Base-by-base conservation (phyloP, 2,888 invertebrate species). In the Brachypalpus laphriformis region DNA sequence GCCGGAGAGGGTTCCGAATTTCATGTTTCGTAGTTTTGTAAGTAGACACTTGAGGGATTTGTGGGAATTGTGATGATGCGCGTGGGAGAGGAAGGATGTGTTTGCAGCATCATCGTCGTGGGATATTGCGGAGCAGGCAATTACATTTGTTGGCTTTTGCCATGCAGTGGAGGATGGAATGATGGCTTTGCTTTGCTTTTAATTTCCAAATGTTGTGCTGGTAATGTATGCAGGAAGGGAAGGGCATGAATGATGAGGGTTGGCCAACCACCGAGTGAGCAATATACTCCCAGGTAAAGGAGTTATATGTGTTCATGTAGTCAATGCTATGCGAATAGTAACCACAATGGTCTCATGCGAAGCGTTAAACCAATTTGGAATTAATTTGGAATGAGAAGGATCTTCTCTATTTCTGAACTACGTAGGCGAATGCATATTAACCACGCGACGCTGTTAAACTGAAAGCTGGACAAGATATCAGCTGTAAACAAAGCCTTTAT, bases 31-130 rank as follows among this genome's bases (percentile, higher is more conserved):
- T 18, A 45, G 37, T 63, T 70, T 42, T 0, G 25, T 47, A 37
- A 37, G 31, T 42, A 42, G 22, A 34, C 63, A 51, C 57, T 57
- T 42, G 45, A 45, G 42, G 65, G 42, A 77, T 71, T 82, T 77
- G 25, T 71, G 68, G 16, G 45, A 34, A 45, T 75, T 51, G 9
- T 14, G n/a, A 49, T 70, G 56, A 25, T 65, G 11, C 31, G n/a
- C 22, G n/a, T n/a, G n/a, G n/a, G n/a, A 6, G 9, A 45, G 61
- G 42, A 51, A 68, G 34, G 51, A 40, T 40, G 18, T 34, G 9
- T 59, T 9, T 42, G 42, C 14, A 14, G 25, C 25, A n/a, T n/a
- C n/a, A n/a, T n/a, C 25, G 25, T 5, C 22, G 14, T 14, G 25
- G 20, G 65, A 63, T 49, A 14, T 37, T 37, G 22, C n/a, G 25